Base-by-base conservation (phyloP, 2,888 invertebrate genomes). In the Lysandra bellargus region DNA sequence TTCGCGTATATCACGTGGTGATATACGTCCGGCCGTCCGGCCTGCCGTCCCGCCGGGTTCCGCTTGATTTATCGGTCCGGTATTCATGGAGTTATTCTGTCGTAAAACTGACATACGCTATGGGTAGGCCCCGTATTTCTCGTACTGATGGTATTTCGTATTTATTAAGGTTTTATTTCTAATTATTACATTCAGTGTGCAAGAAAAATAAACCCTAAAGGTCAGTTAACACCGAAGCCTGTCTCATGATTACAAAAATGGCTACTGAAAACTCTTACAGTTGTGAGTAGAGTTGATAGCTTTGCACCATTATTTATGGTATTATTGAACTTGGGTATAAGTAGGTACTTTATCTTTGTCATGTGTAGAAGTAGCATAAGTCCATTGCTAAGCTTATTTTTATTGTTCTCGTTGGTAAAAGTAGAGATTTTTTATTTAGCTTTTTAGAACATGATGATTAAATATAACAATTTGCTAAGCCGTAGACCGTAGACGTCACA, bases 21-120 rank as follows among this genome's bases (percentile, higher is more conserved):
- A 69, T 33, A 69, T 69, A 69, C 37, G 69, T 69, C 69, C 69
- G 33, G 69, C 14, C 17, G 53, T 57, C 53, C 53, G 17, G 53
- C 53, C 53, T 57, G 53, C 69, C 69, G 69, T 69, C 69, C 33
- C 30, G 64, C 64, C 30, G 64, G 30, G 69, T 33, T 33, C 33
- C 33, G 4, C 69, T 69, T 69, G 33, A 69, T 69, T 69, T 69
- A 69, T 69, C 33, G 69, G 69, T 69, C 69, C 69, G 69, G 69
- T 33, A 69, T 69, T 69, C 69, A 69, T 69, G 33, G 69, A 69
- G 69, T 69, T 69, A 69, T 69, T 69, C 17, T 37, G 69, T 69
- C 69, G 14, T 69, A 33, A 69, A 69, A 37, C 69, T 37, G 69
- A 69, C 69, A 17, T 69, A 69, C 17, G 5, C 69, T 69, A 37